Evolutionary conservation across 2,797 vertebrate species (phyloP).

Genomic region (Cheirogaleus major): DNA sequence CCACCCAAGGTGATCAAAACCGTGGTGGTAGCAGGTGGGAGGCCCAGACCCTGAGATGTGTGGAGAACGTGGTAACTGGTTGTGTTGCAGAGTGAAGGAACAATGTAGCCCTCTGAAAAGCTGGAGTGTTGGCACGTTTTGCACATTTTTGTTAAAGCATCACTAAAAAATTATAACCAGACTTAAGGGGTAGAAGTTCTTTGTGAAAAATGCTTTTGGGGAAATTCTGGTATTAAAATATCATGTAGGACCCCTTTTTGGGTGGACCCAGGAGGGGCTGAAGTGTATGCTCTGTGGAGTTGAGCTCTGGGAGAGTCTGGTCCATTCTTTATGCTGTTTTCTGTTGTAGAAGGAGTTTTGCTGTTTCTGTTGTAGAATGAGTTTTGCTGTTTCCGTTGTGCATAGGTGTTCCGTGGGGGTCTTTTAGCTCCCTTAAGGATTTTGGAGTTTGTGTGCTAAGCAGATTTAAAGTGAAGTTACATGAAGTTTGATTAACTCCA

Average conservation of each 20-base stretch:
- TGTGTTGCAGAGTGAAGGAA: not conserved
- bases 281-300: not conserved
- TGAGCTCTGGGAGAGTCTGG: not conserved
- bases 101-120: not conserved
- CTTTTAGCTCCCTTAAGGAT: not conserved
- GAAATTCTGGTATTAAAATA: not conserved
- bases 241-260: not conserved
- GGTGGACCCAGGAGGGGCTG: no score
- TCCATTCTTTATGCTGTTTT: no score
- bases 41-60: rapidly evolving
- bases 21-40: rapidly evolving
- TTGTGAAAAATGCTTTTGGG: not conserved
- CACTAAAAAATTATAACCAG: not conserved
- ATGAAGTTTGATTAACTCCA: not conserved
- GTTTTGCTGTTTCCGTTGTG: not conserved
- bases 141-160: not conserved
- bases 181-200: not conserved
- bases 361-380: no score
- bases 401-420: not conserved
- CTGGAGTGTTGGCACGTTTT: not conserved
- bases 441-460: not conserved
- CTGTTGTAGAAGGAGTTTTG: no score
- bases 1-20: rapidly evolving
- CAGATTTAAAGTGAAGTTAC: not conserved
- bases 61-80: not conserved